These are phyloP conservation scores for Muraenolepis orangiensis DNA, from an alignment of 2,797 vertebrate genomes.

Conservation along the genomic window DNA sequence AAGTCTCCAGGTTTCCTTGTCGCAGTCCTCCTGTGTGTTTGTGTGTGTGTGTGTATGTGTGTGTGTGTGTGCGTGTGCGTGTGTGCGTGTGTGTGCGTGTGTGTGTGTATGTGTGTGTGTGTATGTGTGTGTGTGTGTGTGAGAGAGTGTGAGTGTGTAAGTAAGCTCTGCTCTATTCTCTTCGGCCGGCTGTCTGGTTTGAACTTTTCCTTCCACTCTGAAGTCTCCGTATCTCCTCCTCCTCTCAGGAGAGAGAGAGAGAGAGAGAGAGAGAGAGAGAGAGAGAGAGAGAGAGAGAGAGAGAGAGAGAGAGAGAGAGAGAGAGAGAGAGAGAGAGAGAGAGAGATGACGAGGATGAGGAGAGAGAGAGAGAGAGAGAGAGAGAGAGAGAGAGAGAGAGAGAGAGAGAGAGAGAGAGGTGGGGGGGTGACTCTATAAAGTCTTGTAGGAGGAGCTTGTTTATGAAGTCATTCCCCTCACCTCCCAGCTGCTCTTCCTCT, in stretches of 20 bases:
- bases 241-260: constrained; percentile 54
- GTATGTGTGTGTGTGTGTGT: constrained; percentile 8
- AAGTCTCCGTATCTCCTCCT: constrained; percentile 56
- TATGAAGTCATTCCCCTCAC: constrained; percentile 2
- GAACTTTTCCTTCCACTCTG: constrained; percentile 59
- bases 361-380: constrained; percentile 31
- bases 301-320: constrained; percentile 3
- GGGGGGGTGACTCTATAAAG: constrained; percentile 43
- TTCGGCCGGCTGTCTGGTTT: constrained; percentile 55
- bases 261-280: constrained; percentile 53
- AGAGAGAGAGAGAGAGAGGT: constrained; percentile 35
- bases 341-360: constrained; percentile 22
- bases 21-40: not conserved
- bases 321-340: constrained; percentile 46
- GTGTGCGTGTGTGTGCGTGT: constrained; percentile 14
- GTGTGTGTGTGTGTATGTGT: not conserved
- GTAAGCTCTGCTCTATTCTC: constrained; percentile 35
- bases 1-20: constrained; percentile 2
- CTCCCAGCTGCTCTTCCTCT: not conserved
- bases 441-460: constrained; percentile 39
- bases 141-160: constrained; percentile 12
- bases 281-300: constrained; percentile 3
- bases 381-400: constrained; percentile 34
- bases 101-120: not conserved
- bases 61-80: constrained; percentile 2